Conservation (phyloP, 2,888 invertebrate genomes). For the Stenotaenia linearis region DNA sequence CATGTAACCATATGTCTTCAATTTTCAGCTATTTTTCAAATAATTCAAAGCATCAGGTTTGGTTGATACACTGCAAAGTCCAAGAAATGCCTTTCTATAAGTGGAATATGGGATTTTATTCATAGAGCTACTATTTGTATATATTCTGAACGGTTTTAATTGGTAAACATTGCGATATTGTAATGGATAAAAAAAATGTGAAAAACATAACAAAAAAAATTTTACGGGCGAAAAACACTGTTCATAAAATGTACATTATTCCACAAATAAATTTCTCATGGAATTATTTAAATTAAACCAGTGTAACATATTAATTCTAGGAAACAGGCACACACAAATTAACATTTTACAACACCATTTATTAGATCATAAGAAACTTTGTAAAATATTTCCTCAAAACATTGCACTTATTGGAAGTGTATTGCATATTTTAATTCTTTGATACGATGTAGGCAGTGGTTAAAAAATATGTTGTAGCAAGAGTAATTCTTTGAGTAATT, state of each 20-base stretch:
- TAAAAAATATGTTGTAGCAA: neutral
- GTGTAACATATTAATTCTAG: too few species aligned
- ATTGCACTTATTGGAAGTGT: neutral
- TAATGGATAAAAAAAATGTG: neutral
- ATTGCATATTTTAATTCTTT: neutral
- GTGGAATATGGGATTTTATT: neutral
- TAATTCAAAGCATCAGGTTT: slow-evolving; percentile 36
- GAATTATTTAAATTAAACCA: neutral
- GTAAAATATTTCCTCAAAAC: neutral
- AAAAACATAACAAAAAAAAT: neutral
- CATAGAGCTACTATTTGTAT: neutral
- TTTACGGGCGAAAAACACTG: neutral
- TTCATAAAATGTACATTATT: neutral
- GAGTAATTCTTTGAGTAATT: neutral
- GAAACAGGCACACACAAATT: neutral
- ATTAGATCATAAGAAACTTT: neutral
- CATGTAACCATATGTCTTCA: neutral
- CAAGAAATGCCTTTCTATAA: neutral
- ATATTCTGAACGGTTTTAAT: neutral
- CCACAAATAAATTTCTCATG: neutral
- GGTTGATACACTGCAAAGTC: slow-evolving; percentile 24
- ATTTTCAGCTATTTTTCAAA: slow-evolving; percentile 36
- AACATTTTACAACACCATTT: neutral
- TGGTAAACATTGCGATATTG: neutral
- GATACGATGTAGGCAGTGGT: neutral